Conservation (phyloP, 2,888 invertebrate genomes). For the Megastigmus dorsalis region DNA sequence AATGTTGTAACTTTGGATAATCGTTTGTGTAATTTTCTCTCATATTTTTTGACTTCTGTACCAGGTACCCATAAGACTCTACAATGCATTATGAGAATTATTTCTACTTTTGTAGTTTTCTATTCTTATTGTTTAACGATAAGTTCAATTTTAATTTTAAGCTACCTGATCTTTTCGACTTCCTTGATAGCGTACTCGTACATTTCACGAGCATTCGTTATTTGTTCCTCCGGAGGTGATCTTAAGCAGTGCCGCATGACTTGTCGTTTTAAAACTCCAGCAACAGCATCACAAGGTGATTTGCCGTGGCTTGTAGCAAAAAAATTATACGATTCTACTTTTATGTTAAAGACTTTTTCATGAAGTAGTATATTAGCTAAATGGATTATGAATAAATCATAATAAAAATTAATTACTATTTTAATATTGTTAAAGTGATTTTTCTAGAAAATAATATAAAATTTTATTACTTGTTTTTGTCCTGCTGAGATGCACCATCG, state of each 20-base stretch:
- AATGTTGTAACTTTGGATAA: neutral
- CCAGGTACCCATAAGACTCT: neutral
- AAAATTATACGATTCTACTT: conserved; percentile 39
- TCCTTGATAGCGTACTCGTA: neutral
- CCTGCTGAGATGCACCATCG: conserved; percentile 10
- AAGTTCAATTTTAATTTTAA: too few relatives aligned
- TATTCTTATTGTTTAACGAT: neutral
- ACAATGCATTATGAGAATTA: too few relatives aligned
- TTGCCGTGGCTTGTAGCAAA: conserved; percentile 35
- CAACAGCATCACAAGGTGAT: conserved; percentile 32
- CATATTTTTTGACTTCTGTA: neutral
- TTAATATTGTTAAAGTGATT: neutral
- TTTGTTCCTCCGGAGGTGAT: neutral
- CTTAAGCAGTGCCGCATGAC: conserved; percentile 3
- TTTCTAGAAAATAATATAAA: neutral
- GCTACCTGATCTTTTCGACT: neutral
- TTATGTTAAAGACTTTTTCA: conserved; percentile 27
- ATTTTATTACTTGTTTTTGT: conserved; percentile 31
- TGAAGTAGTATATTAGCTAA: conserved; percentile 32
- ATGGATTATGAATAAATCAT: conserved; percentile 9
- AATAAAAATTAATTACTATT: neutral
- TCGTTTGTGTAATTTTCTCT: neutral
- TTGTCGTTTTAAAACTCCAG: conserved; percentile 17
- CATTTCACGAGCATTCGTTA: conserved; percentile 17
- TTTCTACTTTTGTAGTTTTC: neutral